Evolutionary conservation across 1,140 invertebrate genomes (phyloP).

Genomic region (Drosophila busckii): DNA sequence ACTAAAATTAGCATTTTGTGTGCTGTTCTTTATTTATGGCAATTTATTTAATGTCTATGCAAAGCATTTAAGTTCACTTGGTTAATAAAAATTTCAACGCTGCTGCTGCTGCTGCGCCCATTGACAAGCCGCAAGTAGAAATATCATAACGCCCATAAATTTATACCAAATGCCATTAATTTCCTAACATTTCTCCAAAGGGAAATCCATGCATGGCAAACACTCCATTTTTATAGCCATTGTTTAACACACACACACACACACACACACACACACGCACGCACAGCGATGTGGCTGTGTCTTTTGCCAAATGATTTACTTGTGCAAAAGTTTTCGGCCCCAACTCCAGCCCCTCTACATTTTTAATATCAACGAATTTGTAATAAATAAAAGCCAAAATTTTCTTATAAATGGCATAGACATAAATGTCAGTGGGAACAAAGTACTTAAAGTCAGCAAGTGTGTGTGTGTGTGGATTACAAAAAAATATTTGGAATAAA

Average conservation of each 20-base stretch:
- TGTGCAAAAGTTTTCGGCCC: constrained; percentile 22
- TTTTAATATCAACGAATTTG: constrained; percentile 75
- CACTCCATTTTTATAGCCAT: constrained; percentile 19
- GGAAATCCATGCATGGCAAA: constrained; percentile 6
- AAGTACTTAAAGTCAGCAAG: constrained; percentile 19
- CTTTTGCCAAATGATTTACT: constrained; percentile 54
- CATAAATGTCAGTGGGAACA: constrained; percentile 59
- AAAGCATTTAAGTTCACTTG: too few species aligned
- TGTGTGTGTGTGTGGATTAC: neutral
- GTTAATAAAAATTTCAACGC: too few species aligned
- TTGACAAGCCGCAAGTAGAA: too few species aligned
- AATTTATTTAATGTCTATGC: too few species aligned
- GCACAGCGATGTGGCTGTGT: too few species aligned
- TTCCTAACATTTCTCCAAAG: constrained; percentile 57
- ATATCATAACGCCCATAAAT: constrained; percentile 60
- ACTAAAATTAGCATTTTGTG: too few species aligned
- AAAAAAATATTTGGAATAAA: too few species aligned
- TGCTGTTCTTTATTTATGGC: too few species aligned
- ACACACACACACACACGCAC: neutral
- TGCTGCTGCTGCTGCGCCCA: too few species aligned
- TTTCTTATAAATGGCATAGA: constrained; percentile 54
- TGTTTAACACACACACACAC: constrained; percentile 1
- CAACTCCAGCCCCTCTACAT: constrained; percentile 30
- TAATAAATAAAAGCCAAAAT: constrained; percentile 52
- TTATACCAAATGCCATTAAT: constrained; percentile 66